Conservation (phyloP, 1,140 invertebrate genomes). For the Anoplolepis gracilipes region DNA sequence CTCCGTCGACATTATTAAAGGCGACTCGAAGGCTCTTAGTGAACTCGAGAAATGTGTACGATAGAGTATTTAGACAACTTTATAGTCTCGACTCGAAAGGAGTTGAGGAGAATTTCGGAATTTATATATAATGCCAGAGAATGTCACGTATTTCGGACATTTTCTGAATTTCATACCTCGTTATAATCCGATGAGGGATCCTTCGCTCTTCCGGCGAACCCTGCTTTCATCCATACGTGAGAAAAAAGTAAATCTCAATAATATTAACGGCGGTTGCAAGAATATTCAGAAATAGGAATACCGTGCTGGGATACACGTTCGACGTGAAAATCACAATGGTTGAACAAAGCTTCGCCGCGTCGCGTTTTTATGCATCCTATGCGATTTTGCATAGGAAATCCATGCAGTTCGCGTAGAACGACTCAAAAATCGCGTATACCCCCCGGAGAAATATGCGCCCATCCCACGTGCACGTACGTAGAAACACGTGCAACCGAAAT, state of each 20-base stretch:
- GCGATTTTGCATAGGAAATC: slow-evolving; percentile 35
- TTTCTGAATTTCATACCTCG: slow-evolving; percentile 40
- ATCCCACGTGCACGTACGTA: slow-evolving; percentile 59
- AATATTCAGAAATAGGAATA: slow-evolving; percentile 20
- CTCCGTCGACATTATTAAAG: slow-evolving; percentile 48
- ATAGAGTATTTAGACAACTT: slow-evolving; percentile 48
- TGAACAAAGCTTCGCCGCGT: slow-evolving; percentile 12
- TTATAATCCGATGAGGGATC: slow-evolving; percentile 27
- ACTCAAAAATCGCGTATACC: slow-evolving; percentile 57
- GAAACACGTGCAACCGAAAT: slow-evolving; percentile 68
- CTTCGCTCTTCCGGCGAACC: background rate
- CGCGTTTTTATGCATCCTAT: slow-evolving; percentile 29
- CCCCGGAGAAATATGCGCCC: slow-evolving; percentile 40
- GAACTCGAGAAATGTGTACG: slow-evolving; percentile 41
- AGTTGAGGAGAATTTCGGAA: background rate
- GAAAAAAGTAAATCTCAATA: background rate
- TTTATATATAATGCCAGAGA: slow-evolving; percentile 12
- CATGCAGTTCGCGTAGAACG: slow-evolving; percentile 41
- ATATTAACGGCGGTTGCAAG: slow-evolving; percentile 8
- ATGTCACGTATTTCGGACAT: slow-evolving; percentile 43
- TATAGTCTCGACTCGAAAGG: slow-evolving; percentile 6
- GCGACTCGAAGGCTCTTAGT: slow-evolving; percentile 52
- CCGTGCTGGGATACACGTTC: background rate
- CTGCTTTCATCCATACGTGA: background rate
- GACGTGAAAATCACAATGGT: slow-evolving; percentile 19